Evolutionary conservation across 2,888 invertebrate species (phyloP), one percentile per base, ranked within the genome.

Genomic region (Epinotia demarniana): DNA sequence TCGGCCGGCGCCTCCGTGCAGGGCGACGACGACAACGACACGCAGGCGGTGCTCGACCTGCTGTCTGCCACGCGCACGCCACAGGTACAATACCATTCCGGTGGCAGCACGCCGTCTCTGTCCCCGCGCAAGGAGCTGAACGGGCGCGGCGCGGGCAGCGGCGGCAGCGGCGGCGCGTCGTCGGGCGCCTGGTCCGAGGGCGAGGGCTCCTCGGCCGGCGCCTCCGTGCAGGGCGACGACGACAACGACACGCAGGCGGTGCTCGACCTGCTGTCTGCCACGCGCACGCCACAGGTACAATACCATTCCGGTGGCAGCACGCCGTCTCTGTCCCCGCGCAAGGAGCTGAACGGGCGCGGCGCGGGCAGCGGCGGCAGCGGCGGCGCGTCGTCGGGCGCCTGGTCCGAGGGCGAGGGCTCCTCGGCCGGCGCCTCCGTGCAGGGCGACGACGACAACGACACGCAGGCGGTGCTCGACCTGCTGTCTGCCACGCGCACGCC

Each of bases 261-360:
- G 77, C 95, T 96, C 62, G 97, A 97, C 85, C 94, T 96, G 87
- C 94, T 97, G 80, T 96, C 97, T 43, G 96, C 96, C 80, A 96
- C 97, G 83, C 95, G 96, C 86, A 96, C 96, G 82, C 97, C 97
- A 73, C 96, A 96, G 95, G 97, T 96, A n/a, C n/a, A n/a, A n/a
- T n/a, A 77, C 46, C n/a, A 9, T 13, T 16, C 16, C 49, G 5
- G 94, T 57, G 92, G 94, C 66, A 95, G 93, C 78, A 96, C 96
- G 55, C 96, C 96, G 70, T 95, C 96, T 60, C 91, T 96, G 70
- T 96, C 96, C 49, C 96, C 96, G 74, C 95, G 96, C 78, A 97
- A 97, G 90, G 96, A 96, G 82, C 85, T 96, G 94, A 87, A 92
- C 90, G 89, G 94, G 6, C 90, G 87, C 86, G 93, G 89, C 85